phyloP scores from a whole-genome alignment of 1,140 invertebrate species.

The Neotoxoptera formosana region DNA sequence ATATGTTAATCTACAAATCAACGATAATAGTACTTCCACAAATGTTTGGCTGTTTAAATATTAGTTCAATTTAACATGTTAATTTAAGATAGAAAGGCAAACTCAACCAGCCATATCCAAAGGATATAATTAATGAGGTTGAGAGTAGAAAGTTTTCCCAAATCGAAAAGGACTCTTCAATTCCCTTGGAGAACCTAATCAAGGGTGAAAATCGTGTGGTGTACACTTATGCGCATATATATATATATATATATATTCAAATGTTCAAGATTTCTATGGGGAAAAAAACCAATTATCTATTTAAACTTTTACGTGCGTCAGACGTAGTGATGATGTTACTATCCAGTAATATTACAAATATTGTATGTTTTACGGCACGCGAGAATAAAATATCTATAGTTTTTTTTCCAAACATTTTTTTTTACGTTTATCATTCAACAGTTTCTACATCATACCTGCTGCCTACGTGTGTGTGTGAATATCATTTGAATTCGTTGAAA shows the following conservation, averaged over 20 bases:
- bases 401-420: too few species aligned
- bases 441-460: too few species aligned
- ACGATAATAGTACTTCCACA: background rate
- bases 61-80: conserved; percentile 41
- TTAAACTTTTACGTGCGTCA: background rate
- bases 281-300: background rate
- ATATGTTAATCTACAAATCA: background rate
- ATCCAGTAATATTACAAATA: background rate
- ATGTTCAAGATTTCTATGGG: background rate
- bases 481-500: too few species aligned
- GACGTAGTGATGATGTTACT: background rate
- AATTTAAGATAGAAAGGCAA: conserved; percentile 40
- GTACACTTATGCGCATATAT: background rate
- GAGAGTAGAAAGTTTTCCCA: conserved; percentile 22
- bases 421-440: too few species aligned
- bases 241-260: background rate
- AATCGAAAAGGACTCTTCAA: conserved; percentile 28
- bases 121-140: conserved; percentile 36
- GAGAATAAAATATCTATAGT: background rate
- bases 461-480: too few species aligned
- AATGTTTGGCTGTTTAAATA: conserved; percentile 40
- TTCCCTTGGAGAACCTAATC: conserved; percentile 16
- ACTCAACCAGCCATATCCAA: conserved; percentile 37
- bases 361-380: background rate
- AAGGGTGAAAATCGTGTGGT: conserved; percentile 17